Evolutionary conservation across 2,113 vertebrate genomes (phyloP).

Genomic region (Pholis gunnellus): DNA sequence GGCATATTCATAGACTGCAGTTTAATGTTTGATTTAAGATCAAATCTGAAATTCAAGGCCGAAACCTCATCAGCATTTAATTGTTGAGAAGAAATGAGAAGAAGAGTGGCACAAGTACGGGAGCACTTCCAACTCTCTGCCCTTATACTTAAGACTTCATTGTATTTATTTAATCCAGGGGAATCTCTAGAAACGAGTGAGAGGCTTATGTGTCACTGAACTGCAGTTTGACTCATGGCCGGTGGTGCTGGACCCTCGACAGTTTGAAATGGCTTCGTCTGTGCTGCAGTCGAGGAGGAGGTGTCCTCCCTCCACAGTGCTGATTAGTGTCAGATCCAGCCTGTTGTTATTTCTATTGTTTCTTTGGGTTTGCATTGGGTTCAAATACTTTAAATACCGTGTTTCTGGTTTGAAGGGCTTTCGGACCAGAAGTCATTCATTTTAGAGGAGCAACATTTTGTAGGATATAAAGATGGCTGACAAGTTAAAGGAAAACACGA

Average conservation of each 20-base stretch:
- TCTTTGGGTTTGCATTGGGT: background rate
- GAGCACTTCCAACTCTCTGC: background rate
- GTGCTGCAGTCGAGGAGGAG: background rate
- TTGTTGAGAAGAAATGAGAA: background rate
- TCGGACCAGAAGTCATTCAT: background rate
- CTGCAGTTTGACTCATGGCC: background rate
- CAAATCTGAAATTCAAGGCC: background rate
- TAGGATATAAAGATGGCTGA: background rate
- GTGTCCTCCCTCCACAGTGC: background rate
- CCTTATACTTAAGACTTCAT: background rate
- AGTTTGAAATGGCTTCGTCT: background rate
- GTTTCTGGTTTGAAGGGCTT: background rate
- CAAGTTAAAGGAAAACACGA: too few relatives aligned
- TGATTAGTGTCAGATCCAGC: background rate
- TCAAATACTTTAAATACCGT: background rate
- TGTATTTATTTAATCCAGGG: background rate
- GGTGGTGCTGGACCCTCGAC: background rate
- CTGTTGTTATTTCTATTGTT: background rate
- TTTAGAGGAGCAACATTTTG: background rate
- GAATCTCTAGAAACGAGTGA: background rate
- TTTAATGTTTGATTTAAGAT: conserved; percentile 1
- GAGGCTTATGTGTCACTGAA: conserved; percentile 4
- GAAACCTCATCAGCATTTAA: background rate
- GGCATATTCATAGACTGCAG: background rate
- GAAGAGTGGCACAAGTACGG: background rate